Evolutionary conservation across 2,113 vertebrate genomes (phyloP), one percentile per base, ranked within the genome.

Genomic region (Thalassoma bifasciatum): DNA sequence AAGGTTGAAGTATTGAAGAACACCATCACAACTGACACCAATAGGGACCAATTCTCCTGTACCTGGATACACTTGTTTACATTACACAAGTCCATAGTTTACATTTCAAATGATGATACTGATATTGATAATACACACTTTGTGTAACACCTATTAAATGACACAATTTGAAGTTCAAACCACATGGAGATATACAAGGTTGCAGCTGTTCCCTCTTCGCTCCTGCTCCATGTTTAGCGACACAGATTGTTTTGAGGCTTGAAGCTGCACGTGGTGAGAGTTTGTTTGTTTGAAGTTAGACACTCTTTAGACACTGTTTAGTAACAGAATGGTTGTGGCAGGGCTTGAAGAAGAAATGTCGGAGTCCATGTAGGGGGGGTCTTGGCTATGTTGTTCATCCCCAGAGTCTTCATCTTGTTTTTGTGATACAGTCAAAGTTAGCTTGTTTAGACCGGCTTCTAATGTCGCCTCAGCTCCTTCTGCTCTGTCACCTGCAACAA

Each of bases 391-490:
- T 34, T 42, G 59, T 21, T 90, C 86, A 1, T 85, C 81, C 8
- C 58, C 85, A 1, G 83, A 53, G 21, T 88, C 78, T 24, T 12
- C 75, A 7, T 74, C 63, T 51, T 84, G 81, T 16, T 77, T 75
- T 52, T 69, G 74, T 23, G 85, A 42, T n/a, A 70, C 75, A 44
- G 71, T 89, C 75, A 93, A 71, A 17, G 89, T 89, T 23, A 94
- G 83, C 47, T 85, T 90, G 49, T 71, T 92, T 44, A 93, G 66
- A 47, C 87, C 53, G 10, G 82, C 82, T 58, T 90, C 89, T 13
- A 92, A 30, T 12, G 83, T 81, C 1, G 74, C 84, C 83, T 94
- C 93, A 0, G 92, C 90, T 47, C 93, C 93, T 52, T 94, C 93
- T 36, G 93, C 93, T 77, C 93, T 77, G 79, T 94, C 91, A 36